A percentile compares a stretch with the other conserved stretches of the same genome.
phyloP scores from a whole-genome alignment of 2,113 vertebrate species.

The Apaloderma vittatum region DNA sequence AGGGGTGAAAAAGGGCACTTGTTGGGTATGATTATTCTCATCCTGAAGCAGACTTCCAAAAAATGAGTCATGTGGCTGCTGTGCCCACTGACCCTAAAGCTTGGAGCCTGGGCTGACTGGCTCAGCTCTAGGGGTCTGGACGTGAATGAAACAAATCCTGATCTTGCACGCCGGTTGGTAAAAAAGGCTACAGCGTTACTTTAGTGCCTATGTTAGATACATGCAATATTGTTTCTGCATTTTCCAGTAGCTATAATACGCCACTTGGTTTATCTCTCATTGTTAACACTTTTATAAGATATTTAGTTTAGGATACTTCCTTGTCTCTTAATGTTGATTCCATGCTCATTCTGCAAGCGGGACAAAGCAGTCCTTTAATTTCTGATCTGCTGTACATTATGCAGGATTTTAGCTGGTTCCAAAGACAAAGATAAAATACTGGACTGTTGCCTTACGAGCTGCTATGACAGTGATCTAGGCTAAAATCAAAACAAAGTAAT shows the following conservation, averaged over 20 bases:
- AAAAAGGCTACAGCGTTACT: background rate
- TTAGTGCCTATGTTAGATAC: background rate
- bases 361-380: background rate
- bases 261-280: background rate
- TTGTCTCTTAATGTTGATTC: background rate
- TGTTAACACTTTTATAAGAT: background rate
- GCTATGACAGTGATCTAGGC: background rate
- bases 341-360: background rate
- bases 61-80: background rate
- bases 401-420: background rate
- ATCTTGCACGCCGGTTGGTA: background rate
- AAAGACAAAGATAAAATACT: background rate
- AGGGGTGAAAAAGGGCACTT: background rate
- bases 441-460: background rate
- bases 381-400: background rate
- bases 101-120: background rate
- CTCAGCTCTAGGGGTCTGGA: background rate
- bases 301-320: background rate
- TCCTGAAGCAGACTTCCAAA: background rate
- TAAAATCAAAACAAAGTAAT: background rate
- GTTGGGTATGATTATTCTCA: background rate
- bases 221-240: background rate
- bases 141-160: background rate
- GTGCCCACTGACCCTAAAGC: background rate
- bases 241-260: background rate